Conservation (phyloP, 2,888 invertebrate species). For the Lasioglossum leucozonium region DNA sequence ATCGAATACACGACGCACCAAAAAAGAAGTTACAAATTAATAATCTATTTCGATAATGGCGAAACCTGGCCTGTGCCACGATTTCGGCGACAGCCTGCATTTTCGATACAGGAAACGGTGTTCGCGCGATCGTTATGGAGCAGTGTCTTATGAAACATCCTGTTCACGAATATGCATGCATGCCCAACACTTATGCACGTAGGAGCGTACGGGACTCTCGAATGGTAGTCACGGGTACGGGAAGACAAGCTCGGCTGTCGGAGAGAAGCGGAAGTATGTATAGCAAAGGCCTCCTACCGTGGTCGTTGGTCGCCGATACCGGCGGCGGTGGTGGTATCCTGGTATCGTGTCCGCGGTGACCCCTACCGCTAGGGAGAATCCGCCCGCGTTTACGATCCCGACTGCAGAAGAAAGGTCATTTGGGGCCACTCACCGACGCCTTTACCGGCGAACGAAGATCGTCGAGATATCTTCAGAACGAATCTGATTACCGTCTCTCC, state of each 20-base stretch:
- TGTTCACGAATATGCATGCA: constrained; percentile 45
- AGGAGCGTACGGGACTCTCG: constrained; percentile 40
- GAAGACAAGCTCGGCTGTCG: constrained; percentile 28
- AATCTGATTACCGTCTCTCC: constrained; percentile 54
- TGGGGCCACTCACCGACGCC: constrained; percentile 62
- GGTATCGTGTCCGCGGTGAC: constrained; percentile 45
- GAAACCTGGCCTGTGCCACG: background rate
- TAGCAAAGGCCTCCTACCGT: constrained; percentile 13
- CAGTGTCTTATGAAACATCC: constrained; percentile 58
- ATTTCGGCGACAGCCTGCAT: background rate
- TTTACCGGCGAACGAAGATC: constrained; percentile 49
- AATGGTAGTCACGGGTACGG: constrained; percentile 36
- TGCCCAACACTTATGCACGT: constrained; percentile 27
- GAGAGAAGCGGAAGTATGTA: constrained; percentile 48
- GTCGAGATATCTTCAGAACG: constrained; percentile 49
- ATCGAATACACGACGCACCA: too few relatives aligned
- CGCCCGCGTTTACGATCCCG: constrained; percentile 42
- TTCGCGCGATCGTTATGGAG: constrained; percentile 52
- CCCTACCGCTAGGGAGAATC: constrained; percentile 45
- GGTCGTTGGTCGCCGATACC: constrained; percentile 12
- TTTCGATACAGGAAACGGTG: constrained; percentile 50
- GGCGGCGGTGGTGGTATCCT: background rate
- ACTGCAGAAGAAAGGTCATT: constrained; percentile 55
- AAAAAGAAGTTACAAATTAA: too few relatives aligned
- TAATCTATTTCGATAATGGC: too few relatives aligned